Evolutionary conservation across 2,113 vertebrate genomes (phyloP), one percentile per base, ranked within the genome.

Genomic region (Callopanchax toddi): DNA sequence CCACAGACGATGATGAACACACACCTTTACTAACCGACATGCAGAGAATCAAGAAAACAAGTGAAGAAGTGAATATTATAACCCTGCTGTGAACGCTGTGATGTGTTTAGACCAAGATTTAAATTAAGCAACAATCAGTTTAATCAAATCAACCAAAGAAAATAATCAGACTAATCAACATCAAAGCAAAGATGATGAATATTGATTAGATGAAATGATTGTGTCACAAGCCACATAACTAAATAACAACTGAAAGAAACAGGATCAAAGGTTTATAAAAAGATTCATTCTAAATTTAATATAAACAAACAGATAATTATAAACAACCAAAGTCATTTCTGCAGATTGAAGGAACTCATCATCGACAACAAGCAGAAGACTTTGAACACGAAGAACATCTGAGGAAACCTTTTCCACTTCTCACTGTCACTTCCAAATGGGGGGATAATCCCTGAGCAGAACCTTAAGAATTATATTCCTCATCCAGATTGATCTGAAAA

Each of bases 151-250:
- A 34, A 62, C 17, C 61, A 66, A 12, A 74, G 49, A 68, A 63
- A 39, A 73, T 58, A n/a, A 20, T 57, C 39, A 68, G 29, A 58
- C n/a, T 36, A 59, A 75, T 77, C 63, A 74, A 79, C 66, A 81
- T 83, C 62, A 85, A 83, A 76, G 78, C 50, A 6, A 37, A 73
- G 67, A 74, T 60, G 55, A 81, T 73, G 13, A 81, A 79, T 78
- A 65, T 62, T 67, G 39, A 87, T 74, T 4, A 60, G 43, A 56
- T 55, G 57, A 74, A 72, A 66, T 60, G 77, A 84, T 49, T 59
- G 45, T 54, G 59, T 76, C 3, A 56, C 23, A 60, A 66, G 71
- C 34, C 37, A 49, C 16, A 60, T 63, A 40, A 76, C 11, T 46
- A 59, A 60, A 74, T 23, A 56, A 68, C 18, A n/a, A n/a, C 20